These are phyloP conservation scores for Leiothrix lutea DNA, from an alignment of 2,113 vertebrate species.

Conservation along the genomic window DNA sequence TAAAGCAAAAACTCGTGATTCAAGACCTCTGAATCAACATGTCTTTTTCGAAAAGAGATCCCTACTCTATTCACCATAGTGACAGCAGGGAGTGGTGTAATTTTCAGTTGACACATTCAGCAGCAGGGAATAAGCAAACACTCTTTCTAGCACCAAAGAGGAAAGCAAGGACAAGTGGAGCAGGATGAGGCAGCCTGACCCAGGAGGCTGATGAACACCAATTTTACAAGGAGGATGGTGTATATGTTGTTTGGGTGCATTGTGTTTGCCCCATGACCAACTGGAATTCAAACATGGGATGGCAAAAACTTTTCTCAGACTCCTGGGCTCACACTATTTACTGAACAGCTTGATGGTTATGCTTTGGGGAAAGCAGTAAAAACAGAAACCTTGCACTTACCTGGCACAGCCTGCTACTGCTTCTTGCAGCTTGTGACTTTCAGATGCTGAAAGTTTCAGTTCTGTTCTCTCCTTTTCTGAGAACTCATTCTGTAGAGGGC, in stretches of 20 bases:
- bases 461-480: neutral
- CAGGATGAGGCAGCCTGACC: neutral
- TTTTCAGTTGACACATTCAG: neutral
- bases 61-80: neutral
- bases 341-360: neutral
- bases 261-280: neutral
- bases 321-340: neutral
- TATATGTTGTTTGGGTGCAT: neutral
- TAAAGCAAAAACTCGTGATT: neutral
- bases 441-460: neutral
- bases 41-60: neutral
- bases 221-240: neutral
- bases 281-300: neutral
- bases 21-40: neutral
- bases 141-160: neutral
- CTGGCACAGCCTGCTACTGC: neutral
- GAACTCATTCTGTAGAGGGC: neutral
- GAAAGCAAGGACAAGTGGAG: neutral
- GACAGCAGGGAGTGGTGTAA: accelerated
- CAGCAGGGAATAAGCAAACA: neutral
- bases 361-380: neutral
- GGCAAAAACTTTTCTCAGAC: neutral
- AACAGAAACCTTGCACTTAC: neutral
- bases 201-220: neutral
- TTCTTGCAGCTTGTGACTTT: neutral